phyloP scores from a whole-genome alignment of 2,113 vertebrate species.

The Neolamprologus caudopunctatus region DNA sequence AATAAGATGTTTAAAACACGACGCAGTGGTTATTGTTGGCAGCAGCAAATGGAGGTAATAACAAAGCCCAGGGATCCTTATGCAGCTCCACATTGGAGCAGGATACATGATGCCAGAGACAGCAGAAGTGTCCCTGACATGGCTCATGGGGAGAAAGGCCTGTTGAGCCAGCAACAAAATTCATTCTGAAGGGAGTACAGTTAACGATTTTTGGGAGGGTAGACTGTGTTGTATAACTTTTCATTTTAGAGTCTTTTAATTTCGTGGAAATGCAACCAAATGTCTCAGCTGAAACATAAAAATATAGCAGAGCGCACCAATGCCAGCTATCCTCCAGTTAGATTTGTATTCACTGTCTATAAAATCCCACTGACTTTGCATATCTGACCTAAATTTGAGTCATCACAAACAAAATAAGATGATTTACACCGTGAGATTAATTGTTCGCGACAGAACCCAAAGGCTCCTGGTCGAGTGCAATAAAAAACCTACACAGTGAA shows the following conservation, averaged over 20 bases:
- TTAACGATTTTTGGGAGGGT: neutral
- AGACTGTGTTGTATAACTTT: neutral
- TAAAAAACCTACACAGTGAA: slow-evolving; percentile 26
- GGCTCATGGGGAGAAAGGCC: neutral
- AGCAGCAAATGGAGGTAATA: slow-evolving; percentile 25
- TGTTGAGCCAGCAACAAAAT: neutral
- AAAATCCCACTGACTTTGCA: neutral
- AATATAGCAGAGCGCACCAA: neutral
- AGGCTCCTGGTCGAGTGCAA: slow-evolving; percentile 22
- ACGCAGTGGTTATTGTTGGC: slow-evolving; percentile 41
- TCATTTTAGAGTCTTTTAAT: neutral
- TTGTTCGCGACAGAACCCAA: slow-evolving; percentile 39
- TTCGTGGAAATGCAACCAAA: neutral
- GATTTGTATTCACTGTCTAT: neutral
- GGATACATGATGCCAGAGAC: neutral
- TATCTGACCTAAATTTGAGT: slow-evolving; percentile 16
- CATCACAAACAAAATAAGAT: slow-evolving; percentile 20
- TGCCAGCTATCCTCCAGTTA: neutral
- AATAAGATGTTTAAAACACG: slow-evolving; percentile 31
- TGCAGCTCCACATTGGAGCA: neutral
- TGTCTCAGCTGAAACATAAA: neutral
- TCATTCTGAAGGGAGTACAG: neutral
- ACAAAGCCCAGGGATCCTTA: slow-evolving; percentile 9
- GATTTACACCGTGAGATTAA: slow-evolving; percentile 34
- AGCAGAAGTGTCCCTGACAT: slow-evolving; percentile 3